Percentiles rank a stretch among this genome's conserved stretches.
These are phyloP conservation scores for Seriola aureovittata DNA, from an alignment of 2,113 vertebrate genomes.

Conservation along the genomic window DNA sequence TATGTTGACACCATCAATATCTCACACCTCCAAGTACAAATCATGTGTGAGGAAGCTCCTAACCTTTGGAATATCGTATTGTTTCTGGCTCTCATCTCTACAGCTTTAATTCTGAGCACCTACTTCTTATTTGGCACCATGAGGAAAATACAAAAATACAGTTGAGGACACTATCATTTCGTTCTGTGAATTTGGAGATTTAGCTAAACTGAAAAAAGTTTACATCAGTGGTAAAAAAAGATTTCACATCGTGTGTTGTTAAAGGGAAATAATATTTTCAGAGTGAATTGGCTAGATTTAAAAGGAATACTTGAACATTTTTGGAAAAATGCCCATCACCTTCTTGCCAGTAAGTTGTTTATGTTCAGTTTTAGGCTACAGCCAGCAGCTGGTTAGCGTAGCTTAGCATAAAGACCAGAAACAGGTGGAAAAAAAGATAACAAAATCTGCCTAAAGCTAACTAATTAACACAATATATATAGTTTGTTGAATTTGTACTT, in stretches of 20 bases:
- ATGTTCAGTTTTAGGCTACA: background rate
- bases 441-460: too few relatives aligned
- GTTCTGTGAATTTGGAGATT: background rate
- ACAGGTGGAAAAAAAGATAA: background rate
- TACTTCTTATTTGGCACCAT: conserved; percentile 3
- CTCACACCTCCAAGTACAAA: conserved; percentile 55
- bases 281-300: background rate
- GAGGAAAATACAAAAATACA: conserved; percentile 9
- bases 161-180: background rate
- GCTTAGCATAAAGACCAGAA: background rate
- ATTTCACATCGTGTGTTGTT: background rate
- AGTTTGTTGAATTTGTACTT: background rate
- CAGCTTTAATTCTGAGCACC: conserved; percentile 5
- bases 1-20: conserved; percentile 51
- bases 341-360: background rate
- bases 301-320: background rate
- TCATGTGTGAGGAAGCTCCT: conserved; percentile 10
- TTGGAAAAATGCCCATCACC: background rate
- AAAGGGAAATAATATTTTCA: background rate
- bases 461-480: too few relatives aligned
- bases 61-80: background rate
- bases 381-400: background rate
- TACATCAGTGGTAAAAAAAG: background rate
- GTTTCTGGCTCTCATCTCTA: background rate
- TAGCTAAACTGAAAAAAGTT: background rate